phyloP scores from a whole-genome alignment of 2,888 invertebrate species.

The Drosophila melanosoma region DNA sequence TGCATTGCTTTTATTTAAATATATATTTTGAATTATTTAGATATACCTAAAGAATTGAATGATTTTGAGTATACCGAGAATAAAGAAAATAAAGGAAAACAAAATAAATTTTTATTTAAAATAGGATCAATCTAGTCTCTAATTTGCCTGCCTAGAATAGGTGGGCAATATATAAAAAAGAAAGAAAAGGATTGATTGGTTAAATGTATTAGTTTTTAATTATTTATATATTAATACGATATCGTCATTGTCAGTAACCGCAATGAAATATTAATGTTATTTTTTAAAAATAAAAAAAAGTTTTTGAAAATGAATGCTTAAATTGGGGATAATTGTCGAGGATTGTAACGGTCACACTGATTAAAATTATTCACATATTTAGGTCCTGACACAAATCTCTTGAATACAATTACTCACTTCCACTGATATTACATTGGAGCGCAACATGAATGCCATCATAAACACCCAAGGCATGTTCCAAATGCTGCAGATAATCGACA shows the following conservation, averaged over 20 bases:
- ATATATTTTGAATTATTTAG: no score
- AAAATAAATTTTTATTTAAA: no score
- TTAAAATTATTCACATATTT: neutral
- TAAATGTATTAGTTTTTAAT: neutral
- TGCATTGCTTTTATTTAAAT: neutral
- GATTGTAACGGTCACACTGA: neutral
- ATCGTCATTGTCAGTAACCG: no score
- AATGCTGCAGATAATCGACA: conserved; percentile 23
- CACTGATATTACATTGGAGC: conserved; percentile 48
- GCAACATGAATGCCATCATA: conserved; percentile 50
- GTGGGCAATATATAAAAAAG: neutral
- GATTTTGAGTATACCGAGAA: no score
- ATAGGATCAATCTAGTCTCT: no score
- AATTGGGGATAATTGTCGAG: neutral
- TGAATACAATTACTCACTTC: conserved; percentile 58
- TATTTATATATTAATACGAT: neutral
- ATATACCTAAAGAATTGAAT: neutral
- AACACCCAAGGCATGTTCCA: conserved; percentile 60
- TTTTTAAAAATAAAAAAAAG: neutral
- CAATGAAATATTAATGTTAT: no score
- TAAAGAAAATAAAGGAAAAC: no score
- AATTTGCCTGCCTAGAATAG: neutral
- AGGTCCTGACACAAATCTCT: neutral
- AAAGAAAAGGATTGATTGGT: neutral
- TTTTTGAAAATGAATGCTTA: neutral